phyloP scores from a whole-genome alignment of 2,113 vertebrate genomes.

The Dicentrarchus labrax region DNA sequence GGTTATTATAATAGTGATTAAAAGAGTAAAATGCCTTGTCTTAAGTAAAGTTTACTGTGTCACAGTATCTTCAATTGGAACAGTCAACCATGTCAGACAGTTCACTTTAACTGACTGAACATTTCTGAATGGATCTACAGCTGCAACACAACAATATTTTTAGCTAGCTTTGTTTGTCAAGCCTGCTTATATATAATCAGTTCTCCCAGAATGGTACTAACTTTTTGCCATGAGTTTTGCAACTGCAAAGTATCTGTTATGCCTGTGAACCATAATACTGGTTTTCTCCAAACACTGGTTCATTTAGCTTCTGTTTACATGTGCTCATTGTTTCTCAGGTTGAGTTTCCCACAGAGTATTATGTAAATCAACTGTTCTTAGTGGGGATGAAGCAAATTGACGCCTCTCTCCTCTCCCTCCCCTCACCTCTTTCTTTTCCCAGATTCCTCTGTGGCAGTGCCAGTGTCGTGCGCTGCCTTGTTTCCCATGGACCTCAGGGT shows the following conservation, averaged over 20 bases:
- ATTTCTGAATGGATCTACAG: not conserved
- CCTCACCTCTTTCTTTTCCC: conserved; percentile 8
- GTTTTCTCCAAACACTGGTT: conserved; percentile 28
- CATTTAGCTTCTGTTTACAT: conserved; percentile 22
- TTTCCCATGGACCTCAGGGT: conserved; percentile 95
- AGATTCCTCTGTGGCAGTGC: conserved; percentile 67
- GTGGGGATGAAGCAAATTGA: conserved; percentile 27
- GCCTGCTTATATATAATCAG: not conserved
- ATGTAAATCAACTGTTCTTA: conserved; percentile 19
- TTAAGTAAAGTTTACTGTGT: not conserved
- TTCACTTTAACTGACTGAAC: not conserved
- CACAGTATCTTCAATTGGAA: not conserved
- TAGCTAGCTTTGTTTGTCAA: not conserved
- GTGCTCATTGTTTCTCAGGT: conserved; percentile 5
- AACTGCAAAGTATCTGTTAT: not conserved
- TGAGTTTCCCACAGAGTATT: conserved; percentile 6
- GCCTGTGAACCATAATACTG: not conserved
- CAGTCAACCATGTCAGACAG: not conserved
- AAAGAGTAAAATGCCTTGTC: not conserved
- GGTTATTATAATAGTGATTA: not conserved
- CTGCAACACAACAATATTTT: not conserved
- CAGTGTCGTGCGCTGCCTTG: conserved; percentile 69
- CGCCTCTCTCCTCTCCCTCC: not conserved
- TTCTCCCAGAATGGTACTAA: not conserved
- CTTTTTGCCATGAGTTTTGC: not conserved